These are phyloP conservation scores for Enteromius unitaeniatus DNA, from an alignment of 2,797 vertebrate genomes.

Conservation along the genomic window DNA sequence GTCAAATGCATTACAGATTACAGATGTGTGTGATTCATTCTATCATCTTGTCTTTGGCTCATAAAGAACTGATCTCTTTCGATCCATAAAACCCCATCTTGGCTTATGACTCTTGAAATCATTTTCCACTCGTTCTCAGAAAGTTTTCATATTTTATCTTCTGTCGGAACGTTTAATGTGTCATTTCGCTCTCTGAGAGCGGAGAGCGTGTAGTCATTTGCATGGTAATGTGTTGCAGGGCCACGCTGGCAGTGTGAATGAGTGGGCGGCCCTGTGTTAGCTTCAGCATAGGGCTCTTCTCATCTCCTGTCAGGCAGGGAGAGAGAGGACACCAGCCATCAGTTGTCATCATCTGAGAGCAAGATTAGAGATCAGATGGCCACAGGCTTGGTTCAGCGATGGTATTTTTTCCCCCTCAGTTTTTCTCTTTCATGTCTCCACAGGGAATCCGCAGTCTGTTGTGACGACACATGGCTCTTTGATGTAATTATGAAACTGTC, in stretches of 20 bases:
- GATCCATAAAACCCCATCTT: constrained; percentile 19
- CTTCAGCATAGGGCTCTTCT: constrained; percentile 21
- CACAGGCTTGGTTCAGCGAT: constrained; percentile 11
- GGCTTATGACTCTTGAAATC: constrained; percentile 28
- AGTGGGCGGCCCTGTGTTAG: constrained; percentile 17
- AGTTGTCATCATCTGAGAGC: constrained; percentile 37
- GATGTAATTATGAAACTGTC: constrained; percentile 49
- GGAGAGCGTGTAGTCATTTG: constrained; percentile 42
- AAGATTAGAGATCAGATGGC: constrained; percentile 40
- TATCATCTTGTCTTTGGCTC: constrained; percentile 24
- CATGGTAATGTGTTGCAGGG: constrained; percentile 52
- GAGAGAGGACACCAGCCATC: constrained; percentile 34
- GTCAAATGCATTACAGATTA: constrained; percentile 10
- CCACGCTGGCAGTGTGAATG: constrained; percentile 4
- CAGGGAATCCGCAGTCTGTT: constrained; percentile 38
- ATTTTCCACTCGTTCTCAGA: constrained; percentile 36
- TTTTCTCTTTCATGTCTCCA: constrained; percentile 40
- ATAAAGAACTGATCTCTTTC: constrained; percentile 26
- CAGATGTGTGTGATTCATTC: constrained; percentile 9
- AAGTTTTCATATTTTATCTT: constrained; percentile 45
- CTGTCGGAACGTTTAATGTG: constrained; percentile 23
- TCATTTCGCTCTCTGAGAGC: constrained; percentile 39
- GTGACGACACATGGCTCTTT: constrained; percentile 27
- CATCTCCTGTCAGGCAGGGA: constrained; percentile 35
- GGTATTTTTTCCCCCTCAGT: neutral